phyloP scores from a whole-genome alignment of 2,888 invertebrate species.

The Scaptomyza cyrtandrae region DNA sequence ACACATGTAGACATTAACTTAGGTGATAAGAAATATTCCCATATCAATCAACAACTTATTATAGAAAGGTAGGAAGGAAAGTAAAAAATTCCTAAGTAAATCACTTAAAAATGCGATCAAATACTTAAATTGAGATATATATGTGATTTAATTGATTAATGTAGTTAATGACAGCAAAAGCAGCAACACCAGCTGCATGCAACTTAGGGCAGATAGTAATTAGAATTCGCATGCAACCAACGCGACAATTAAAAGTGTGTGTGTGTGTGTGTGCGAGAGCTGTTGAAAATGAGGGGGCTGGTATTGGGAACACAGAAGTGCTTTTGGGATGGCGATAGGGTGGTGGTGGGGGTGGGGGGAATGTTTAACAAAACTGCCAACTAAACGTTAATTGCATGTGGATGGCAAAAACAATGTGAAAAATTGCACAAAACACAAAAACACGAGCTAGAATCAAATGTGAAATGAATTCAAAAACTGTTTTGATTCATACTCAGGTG shows the following conservation, averaged over 20 bases:
- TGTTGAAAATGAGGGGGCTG: slow-evolving; percentile 13
- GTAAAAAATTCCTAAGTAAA: slow-evolving; percentile 4
- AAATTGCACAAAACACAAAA: slow-evolving; percentile 61
- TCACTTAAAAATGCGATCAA: slow-evolving; percentile 8
- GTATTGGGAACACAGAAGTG: not conserved
- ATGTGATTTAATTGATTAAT: slow-evolving; percentile 22
- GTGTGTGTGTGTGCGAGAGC: not conserved
- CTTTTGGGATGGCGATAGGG: too few relatives aligned
- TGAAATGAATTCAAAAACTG: slow-evolving; percentile 3
- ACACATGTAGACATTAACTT: not conserved
- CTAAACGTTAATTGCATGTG: slow-evolving; percentile 61
- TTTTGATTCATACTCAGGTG: slow-evolving; percentile 10
- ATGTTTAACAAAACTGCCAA: slow-evolving; percentile 60
- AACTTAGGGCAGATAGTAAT: slow-evolving; percentile 32
- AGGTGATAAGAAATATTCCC: not conserved
- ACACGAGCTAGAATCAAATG: slow-evolving; percentile 11
- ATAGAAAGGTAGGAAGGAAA: not conserved
- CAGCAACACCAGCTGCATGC: slow-evolving; percentile 25
- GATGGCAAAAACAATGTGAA: slow-evolving; percentile 68
- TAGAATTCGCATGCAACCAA: slow-evolving; percentile 35
- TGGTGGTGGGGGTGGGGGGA: slow-evolving; percentile 11
- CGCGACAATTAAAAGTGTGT: slow-evolving; percentile 21
- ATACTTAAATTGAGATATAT: slow-evolving; percentile 1
- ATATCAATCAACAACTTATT: not conserved
- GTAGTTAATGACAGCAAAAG: slow-evolving; percentile 28